phyloP scores from a whole-genome alignment of 2,113 vertebrate species.

The Stomatorhinus ivindoensis region DNA sequence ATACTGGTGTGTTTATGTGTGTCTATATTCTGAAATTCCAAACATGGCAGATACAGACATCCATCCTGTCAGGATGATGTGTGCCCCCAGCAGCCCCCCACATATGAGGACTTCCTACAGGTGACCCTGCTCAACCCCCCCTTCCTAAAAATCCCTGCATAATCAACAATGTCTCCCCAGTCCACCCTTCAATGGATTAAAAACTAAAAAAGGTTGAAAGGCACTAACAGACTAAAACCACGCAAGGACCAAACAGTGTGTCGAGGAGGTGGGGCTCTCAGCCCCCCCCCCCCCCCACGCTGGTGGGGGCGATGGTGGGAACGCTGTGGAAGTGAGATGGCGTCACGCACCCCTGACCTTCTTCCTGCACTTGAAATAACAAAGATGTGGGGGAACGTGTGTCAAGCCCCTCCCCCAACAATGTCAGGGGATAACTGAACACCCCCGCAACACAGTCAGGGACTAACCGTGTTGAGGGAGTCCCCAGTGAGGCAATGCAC shows the following conservation, averaged over 20 bases:
- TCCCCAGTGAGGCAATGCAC: neutral
- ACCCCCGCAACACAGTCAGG: neutral
- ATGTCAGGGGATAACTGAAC: too few relatives aligned
- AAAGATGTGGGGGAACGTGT: neutral
- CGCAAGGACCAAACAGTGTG: conserved; percentile 7
- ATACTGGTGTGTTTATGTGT: neutral
- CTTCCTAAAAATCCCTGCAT: neutral
- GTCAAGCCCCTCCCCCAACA: neutral
- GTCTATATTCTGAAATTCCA: neutral
- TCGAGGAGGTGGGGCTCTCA: neutral
- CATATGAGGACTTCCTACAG: neutral
- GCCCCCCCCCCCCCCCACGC: neutral
- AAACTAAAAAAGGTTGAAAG: conserved; percentile 21
- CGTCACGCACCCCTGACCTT: neutral
- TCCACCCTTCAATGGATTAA: conserved; percentile 10
- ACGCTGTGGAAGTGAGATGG: neutral
- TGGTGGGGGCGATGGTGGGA: neutral
- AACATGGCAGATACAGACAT: neutral
- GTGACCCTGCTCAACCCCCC: neutral
- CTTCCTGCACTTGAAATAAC: neutral
- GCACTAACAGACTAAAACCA: neutral
- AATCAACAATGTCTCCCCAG: conserved; percentile 17
- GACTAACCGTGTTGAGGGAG: neutral
- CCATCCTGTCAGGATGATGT: neutral
- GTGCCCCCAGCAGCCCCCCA: neutral